A percentile compares a stretch with the other conserved stretches of the same genome.
Conservation (phyloP, 2,113 vertebrate genomes). For the Mesitornis unicolor region DNA sequence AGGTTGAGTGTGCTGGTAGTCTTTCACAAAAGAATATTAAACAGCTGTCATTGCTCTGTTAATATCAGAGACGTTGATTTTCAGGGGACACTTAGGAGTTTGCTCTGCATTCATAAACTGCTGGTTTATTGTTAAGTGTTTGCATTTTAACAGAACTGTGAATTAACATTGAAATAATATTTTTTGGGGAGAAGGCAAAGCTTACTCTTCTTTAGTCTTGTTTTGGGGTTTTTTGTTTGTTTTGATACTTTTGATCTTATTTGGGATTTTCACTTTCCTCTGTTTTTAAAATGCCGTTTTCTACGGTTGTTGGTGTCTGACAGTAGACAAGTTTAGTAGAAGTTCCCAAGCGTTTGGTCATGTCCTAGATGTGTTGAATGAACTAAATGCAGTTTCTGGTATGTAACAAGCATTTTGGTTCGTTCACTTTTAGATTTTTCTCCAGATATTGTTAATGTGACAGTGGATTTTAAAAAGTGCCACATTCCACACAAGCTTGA, state of each 20-base stretch:
- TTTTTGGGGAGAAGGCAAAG: accelerated
- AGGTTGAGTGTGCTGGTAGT: not conserved
- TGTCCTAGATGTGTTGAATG: not conserved
- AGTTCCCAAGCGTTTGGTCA: not conserved
- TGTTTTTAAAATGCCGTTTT: not conserved
- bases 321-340: not conserved
- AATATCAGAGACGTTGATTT: not conserved
- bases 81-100: not conserved
- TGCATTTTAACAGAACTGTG: not conserved
- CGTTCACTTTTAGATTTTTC: not conserved
- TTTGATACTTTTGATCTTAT: not conserved
- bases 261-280: not conserved
- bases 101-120: not conserved
- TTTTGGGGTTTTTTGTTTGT: not conserved
- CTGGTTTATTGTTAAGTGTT: not conserved
- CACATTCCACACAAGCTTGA: not conserved
- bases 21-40: not conserved
- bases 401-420: not conserved
- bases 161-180: not conserved
- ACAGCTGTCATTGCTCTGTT: not conserved
- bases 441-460: not conserved
- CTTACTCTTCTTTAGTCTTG: not conserved
- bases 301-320: not conserved
- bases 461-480: not conserved
- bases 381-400: not conserved